Base-by-base conservation (phyloP, 2,888 invertebrate genomes). In the Nymphalis urticae region DNA sequence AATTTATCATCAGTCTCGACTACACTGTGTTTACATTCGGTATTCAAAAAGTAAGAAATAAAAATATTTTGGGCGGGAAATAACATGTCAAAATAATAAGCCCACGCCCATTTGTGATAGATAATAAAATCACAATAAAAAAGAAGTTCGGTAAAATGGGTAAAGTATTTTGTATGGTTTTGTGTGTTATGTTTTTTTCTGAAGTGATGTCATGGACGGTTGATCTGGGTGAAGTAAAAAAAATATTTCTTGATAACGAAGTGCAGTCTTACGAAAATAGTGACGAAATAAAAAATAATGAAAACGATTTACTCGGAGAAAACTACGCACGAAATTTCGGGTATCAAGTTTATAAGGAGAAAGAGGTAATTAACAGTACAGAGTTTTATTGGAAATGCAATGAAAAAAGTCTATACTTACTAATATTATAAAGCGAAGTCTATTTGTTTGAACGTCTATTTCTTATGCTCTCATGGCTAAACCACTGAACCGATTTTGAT, bases 141-240 rank as follows among this genome's bases (percentile, higher is more conserved):
- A 62, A 51, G 6, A 59, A 62, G 48, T 53, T 61, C 42, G 32
- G 66, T 24, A 68, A 59, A 36, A 59, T 62, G 54, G 47, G 51
- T 62, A 67, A 59, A 56, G 54, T 64, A 47, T 27, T 67, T 42
- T 16, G 58, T 42, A n/a, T 56, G 2, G 4, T 60, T 48, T 58
- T 70, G 68, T 73, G 82, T 47, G 76, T 79, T 58, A 71, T 83
- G 53, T 73, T 76, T 64, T 63, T 82, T 48, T 71, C 79, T 64
- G 80, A 83, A 76, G 85, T 85, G 48, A 60, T 78, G 8, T 66
- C 86, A n/a, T 91, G 90, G 90, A 90, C 89, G 0, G 82, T 90
- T 27, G 89, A 91, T 75, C 76, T 90, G 69, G 84, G 85, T 53
- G 86, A 87, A 79, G 84, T 86, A 62, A 78, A 88, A 48, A 84